Conservation (phyloP, 2,888 invertebrate genomes). For the Sminthurides aquaticus region DNA sequence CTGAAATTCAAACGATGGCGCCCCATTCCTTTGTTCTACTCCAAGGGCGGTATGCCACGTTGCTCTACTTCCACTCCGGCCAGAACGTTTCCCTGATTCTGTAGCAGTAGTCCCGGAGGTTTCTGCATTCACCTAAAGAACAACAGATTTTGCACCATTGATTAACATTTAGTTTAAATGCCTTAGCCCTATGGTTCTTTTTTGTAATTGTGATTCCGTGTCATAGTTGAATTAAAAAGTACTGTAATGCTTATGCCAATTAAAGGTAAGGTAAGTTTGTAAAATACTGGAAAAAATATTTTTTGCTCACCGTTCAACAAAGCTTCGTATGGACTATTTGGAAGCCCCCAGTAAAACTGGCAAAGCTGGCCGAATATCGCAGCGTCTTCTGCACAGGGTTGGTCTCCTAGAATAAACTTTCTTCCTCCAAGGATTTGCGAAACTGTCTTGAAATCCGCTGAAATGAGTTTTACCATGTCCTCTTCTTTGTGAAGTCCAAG, state of each 20-base stretch:
- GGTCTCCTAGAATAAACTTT: conserved; percentile 35
- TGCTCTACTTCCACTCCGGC: conserved; percentile 29
- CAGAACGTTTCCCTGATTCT: conserved; percentile 34
- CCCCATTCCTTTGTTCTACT: neutral
- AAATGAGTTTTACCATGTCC: conserved; percentile 29
- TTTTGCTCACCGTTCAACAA: conserved; percentile 37
- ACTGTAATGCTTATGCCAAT: neutral
- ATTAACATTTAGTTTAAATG: neutral
- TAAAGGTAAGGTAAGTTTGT: conserved; percentile 1
- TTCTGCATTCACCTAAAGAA: conserved; percentile 24
- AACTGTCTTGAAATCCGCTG: conserved; percentile 25
- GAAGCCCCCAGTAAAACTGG: conserved; percentile 45
- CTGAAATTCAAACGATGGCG: too few relatives aligned
- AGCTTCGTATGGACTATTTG: conserved; percentile 40
- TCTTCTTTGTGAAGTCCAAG: conserved; percentile 31
- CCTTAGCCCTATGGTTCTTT: neutral
- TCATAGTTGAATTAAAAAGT: too few relatives aligned
- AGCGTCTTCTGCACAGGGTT: conserved; percentile 44
- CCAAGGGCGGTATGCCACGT: neutral
- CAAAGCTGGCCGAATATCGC: conserved; percentile 47
- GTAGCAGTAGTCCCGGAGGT: conserved; percentile 28
- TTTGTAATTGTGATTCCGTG: too few relatives aligned
- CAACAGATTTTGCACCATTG: neutral
- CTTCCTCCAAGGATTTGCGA: conserved; percentile 32
- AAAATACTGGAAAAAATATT: conserved; percentile 1